phyloP scores from a whole-genome alignment of 2,113 vertebrate genomes.

The Hemichromis elongatus region DNA sequence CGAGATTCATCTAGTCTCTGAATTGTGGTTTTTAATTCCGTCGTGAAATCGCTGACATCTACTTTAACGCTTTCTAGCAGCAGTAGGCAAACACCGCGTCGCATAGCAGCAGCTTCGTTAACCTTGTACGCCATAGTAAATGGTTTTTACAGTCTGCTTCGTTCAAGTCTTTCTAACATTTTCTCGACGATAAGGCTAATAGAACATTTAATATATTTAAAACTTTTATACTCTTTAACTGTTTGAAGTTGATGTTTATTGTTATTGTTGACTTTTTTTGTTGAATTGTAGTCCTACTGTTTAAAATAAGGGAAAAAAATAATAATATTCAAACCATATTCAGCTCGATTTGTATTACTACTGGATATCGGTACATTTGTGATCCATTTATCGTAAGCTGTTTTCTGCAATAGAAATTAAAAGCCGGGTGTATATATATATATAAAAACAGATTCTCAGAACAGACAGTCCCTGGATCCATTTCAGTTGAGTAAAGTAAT shows the following conservation, averaged over 20 bases:
- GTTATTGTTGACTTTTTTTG: slow-evolving; percentile 51
- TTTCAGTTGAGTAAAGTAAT: slow-evolving; percentile 24
- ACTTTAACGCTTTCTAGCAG: slow-evolving; percentile 25
- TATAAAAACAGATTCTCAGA: not conserved
- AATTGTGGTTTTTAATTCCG: slow-evolving; percentile 6
- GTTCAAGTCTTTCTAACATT: slow-evolving; percentile 64
- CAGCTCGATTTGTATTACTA: slow-evolving; percentile 29
- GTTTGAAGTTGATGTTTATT: slow-evolving; percentile 47
- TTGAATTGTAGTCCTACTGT: slow-evolving; percentile 35
- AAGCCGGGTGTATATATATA: slow-evolving; percentile 22
- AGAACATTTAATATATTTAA: slow-evolving; percentile 77
- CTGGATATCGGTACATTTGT: slow-evolving; percentile 34
- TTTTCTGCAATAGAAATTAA: slow-evolving; percentile 11
- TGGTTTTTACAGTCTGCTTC: slow-evolving; percentile 24
- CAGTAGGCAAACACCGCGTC: not conserved
- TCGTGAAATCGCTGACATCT: slow-evolving; percentile 7
- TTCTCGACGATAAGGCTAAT: slow-evolving; percentile 49
- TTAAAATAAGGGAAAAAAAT: slow-evolving; percentile 4
- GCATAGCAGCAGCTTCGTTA: slow-evolving; percentile 8
- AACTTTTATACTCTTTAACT: slow-evolving; percentile 62
- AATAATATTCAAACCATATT: slow-evolving; percentile 29
- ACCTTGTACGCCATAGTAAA: slow-evolving; percentile 29
- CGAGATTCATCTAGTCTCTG: not conserved
- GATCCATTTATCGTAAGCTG: slow-evolving; percentile 27
- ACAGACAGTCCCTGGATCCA: slow-evolving; percentile 14